phyloP scores from a whole-genome alignment of 2,113 vertebrate genomes.

The Apistogramma diplotaenia region DNA sequence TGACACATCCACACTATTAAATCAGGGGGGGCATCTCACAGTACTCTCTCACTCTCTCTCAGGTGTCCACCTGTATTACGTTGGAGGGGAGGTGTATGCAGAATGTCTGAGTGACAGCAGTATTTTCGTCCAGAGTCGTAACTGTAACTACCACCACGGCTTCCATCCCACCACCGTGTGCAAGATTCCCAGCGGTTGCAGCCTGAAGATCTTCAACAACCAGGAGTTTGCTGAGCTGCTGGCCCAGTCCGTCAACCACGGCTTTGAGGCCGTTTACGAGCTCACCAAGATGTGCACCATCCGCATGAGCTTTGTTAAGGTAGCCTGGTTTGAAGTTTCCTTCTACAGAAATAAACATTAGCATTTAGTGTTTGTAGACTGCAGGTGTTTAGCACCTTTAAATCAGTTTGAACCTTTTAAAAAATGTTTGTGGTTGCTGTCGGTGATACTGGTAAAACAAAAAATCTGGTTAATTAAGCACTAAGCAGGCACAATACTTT shows the following conservation, averaged over 20 bases:
- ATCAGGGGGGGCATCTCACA: not conserved
- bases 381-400: not conserved
- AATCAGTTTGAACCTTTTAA: not conserved
- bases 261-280: slow-evolving; percentile 98
- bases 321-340: slow-evolving; percentile 39
- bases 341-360: not conserved
- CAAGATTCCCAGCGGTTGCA: slow-evolving; percentile 98
- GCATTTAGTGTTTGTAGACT: not conserved
- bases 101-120: slow-evolving; percentile 98
- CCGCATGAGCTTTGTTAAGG: slow-evolving; percentile 99
- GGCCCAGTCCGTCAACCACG: slow-evolving; percentile 97
- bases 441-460: too few species aligned
- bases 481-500: not conserved
- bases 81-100: slow-evolving; percentile 96
- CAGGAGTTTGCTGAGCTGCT: slow-evolving; percentile 97
- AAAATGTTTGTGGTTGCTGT: not conserved
- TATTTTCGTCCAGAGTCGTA: slow-evolving; percentile 98
- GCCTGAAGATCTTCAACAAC: slow-evolving; percentile 98
- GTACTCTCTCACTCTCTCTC: not conserved
- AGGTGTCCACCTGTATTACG: slow-evolving; percentile 98
- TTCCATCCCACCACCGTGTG: slow-evolving; percentile 98
- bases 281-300: slow-evolving; percentile 99
- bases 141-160: slow-evolving; percentile 98
- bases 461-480: too few species aligned
- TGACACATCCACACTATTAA: not conserved